Evolutionary conservation across 2,888 invertebrate species (phyloP).

Genomic region (Noctuana brunneofusca): DNA sequence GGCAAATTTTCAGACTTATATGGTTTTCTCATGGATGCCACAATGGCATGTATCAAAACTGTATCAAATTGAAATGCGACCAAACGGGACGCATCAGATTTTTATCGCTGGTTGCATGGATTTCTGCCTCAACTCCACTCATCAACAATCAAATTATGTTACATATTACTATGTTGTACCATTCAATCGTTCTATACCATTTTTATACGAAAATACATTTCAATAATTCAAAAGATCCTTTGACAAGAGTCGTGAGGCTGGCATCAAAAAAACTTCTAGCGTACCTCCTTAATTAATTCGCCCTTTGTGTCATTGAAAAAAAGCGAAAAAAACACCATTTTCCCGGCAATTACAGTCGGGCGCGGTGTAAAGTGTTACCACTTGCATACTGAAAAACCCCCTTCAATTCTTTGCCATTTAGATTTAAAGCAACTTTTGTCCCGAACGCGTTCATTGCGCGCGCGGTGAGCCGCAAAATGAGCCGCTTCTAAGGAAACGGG

Average conservation of each 20-base stretch:
- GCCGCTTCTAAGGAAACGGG: conserved; percentile 30
- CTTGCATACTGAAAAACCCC: conserved; percentile 18
- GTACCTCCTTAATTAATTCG: conserved; percentile 28
- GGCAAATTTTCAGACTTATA: too few species aligned
- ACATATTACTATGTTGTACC: too few species aligned
- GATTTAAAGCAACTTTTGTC: conserved; percentile 30
- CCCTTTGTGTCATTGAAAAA: conserved; percentile 27
- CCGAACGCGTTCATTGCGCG: conserved; percentile 30
- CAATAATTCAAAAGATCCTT: not conserved
- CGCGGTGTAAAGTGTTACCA: conserved; percentile 33
- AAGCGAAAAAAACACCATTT: conserved; percentile 21
- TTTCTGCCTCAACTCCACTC: too few species aligned
- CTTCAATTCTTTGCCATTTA: conserved; percentile 28
- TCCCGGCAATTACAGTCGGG: conserved; percentile 29
- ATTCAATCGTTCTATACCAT: not conserved
- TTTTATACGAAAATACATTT: not conserved
- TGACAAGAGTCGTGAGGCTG: not conserved
- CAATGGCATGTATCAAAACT: too few species aligned
- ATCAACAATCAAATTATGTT: too few species aligned
- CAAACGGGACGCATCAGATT: too few species aligned
- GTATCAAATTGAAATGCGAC: too few species aligned
- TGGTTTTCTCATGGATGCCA: too few species aligned
- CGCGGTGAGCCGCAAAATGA: conserved; percentile 24
- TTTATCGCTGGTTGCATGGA: too few species aligned
- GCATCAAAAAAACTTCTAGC: conserved; percentile 4